Conservation (phyloP, 2,113 vertebrate genomes). For the Microtus oregoni region DNA sequence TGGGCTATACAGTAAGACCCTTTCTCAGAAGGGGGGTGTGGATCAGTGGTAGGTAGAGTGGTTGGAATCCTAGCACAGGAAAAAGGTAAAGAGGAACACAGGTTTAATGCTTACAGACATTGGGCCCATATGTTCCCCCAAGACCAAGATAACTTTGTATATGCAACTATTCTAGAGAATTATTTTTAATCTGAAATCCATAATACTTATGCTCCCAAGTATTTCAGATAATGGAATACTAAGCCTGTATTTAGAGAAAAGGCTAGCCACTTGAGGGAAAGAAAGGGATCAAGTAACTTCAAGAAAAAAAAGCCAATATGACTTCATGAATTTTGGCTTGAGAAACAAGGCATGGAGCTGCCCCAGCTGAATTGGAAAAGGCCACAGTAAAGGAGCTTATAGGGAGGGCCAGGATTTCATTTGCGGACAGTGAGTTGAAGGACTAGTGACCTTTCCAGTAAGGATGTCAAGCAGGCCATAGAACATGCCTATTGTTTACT, state of each 20-base stretch:
- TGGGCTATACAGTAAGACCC: neutral
- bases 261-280: neutral
- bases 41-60: neutral
- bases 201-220: neutral
- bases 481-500: neutral
- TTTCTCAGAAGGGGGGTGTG: neutral
- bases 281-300: neutral
- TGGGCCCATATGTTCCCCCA: neutral
- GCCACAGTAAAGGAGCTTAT: neutral
- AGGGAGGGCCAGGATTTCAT: neutral
- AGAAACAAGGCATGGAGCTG: neutral
- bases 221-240: neutral
- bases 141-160: neutral
- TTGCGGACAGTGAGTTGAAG: neutral
- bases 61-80: neutral
- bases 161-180: neutral
- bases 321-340: neutral
- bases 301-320: neutral
- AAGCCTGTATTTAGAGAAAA: slow-evolving; percentile 12
- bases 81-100: neutral
- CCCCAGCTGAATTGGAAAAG: neutral
- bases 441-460: neutral
- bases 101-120: neutral
- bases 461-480: neutral
- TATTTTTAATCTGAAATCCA: neutral